Evolutionary conservation across 2,113 vertebrate genomes (phyloP).

Genomic region (Haplochromis burtoni): DNA sequence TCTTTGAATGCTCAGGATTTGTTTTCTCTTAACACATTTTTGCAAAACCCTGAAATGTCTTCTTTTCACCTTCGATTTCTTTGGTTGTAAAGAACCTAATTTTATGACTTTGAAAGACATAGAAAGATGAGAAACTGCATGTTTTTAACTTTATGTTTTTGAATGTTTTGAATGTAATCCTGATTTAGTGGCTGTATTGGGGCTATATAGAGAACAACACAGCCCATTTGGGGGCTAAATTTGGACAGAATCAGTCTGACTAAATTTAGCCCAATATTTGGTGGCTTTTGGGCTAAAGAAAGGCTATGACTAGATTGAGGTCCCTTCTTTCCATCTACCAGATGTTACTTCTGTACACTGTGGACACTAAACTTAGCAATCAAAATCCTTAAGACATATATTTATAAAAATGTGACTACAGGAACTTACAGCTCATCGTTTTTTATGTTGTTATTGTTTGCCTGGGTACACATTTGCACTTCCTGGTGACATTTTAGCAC

Average conservation of each 20-base stretch:
- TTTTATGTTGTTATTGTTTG: not conserved
- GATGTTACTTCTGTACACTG: not conserved
- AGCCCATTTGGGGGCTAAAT: not conserved
- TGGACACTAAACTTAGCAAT: not conserved
- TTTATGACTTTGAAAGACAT: not conserved
- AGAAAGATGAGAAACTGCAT: not conserved
- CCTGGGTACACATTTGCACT: not conserved
- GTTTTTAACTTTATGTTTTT: not conserved
- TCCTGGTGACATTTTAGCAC: conserved; percentile 24
- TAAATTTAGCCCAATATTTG: not conserved
- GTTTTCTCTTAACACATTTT: not conserved
- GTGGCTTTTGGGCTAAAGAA: not conserved
- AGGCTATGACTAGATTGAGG: not conserved
- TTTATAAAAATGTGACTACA: not conserved
- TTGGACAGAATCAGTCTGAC: not conserved
- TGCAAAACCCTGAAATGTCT: not conserved
- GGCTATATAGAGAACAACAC: not conserved
- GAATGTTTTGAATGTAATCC: not conserved
- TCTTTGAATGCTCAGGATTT: not conserved
- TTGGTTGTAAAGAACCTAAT: not conserved
- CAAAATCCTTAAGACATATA: not conserved
- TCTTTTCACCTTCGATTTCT: not conserved
- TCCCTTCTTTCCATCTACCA: not conserved
- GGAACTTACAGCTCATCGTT: not conserved
- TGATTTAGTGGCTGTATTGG: accelerated